Evolutionary conservation across 2,797 vertebrate genomes (phyloP).

Genomic region (Protosalanx chinensis): DNA sequence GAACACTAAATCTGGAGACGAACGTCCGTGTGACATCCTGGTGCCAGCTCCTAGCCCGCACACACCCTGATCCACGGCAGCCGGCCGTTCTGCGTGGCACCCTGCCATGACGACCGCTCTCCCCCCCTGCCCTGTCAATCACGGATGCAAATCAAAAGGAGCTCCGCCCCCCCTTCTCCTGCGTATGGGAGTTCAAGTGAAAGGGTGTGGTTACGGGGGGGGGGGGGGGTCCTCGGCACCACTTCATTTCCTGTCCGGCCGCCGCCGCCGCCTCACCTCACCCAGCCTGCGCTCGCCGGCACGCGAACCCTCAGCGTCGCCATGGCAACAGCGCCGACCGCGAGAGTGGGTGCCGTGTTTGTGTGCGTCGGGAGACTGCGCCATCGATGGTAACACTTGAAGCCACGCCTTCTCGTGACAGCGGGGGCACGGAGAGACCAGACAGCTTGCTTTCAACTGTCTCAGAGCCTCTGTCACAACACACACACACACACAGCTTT

Average conservation of each 20-base stretch:
- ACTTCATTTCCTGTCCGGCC: constrained; percentile 30
- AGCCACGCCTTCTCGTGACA: not conserved
- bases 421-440: not conserved
- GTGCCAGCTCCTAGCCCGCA: not conserved
- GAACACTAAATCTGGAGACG: not conserved
- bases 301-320: constrained; percentile 40
- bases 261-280: constrained; percentile 30
- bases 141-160: constrained; percentile 12
- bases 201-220: not conserved
- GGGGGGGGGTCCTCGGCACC: no score
- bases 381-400: constrained; percentile 8
- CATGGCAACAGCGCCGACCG: constrained; percentile 44
- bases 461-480: constrained; percentile 16
- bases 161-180: not conserved
- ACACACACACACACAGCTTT: constrained; percentile 37
- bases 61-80: not conserved
- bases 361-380: not conserved
- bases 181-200: not conserved
- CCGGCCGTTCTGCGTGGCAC: not conserved
- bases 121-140: not conserved
- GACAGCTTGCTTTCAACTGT: not conserved
- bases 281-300: constrained; percentile 9
- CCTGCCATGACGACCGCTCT: not conserved
- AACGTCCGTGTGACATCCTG: not conserved
- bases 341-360: not conserved